Percentiles rank a stretch among this genome's conserved stretches.
These are phyloP conservation scores for Trematomus bernacchii DNA, from an alignment of 2,797 vertebrate species.

Conservation along the genomic window DNA sequence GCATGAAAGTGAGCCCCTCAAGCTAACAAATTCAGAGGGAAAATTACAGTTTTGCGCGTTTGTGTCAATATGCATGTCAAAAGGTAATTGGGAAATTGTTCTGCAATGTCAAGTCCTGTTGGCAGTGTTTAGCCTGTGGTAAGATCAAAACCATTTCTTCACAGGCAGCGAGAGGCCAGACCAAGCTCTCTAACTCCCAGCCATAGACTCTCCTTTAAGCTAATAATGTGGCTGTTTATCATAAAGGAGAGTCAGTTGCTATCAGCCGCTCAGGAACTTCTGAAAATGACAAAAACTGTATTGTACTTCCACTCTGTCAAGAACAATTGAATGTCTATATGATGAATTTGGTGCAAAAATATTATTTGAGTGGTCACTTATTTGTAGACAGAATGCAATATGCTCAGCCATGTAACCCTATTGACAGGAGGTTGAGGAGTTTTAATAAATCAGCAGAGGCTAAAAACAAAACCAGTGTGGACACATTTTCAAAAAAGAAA, in stretches of 20 bases:
- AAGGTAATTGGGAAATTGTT: slow-evolving; percentile 88
- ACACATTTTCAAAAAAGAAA: not conserved
- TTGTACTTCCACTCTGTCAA: slow-evolving; percentile 35
- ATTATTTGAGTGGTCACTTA: not conserved
- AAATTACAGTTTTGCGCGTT: slow-evolving; percentile 86
- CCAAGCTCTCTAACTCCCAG: slow-evolving; percentile 69
- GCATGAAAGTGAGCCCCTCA: slow-evolving; percentile 84
- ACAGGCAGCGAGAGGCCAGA: slow-evolving; percentile 77
- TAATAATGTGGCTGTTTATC: slow-evolving; percentile 75
- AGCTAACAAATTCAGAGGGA: slow-evolving; percentile 86
- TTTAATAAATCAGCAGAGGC: not conserved
- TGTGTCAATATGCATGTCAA: slow-evolving; percentile 88
- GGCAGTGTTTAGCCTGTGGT: slow-evolving; percentile 85
- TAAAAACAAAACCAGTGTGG: not conserved
- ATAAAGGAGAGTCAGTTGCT: slow-evolving; percentile 62
- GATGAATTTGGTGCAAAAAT: slow-evolving; percentile 13
- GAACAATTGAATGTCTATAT: slow-evolving; percentile 30
- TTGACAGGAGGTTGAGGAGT: not conserved
- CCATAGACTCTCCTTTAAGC: slow-evolving; percentile 69
- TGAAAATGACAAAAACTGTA: slow-evolving; percentile 35
- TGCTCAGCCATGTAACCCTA: not conserved
- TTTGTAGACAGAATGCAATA: not conserved
- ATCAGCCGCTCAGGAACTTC: slow-evolving; percentile 54
- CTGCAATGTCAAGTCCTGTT: slow-evolving; percentile 85
- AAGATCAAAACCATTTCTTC: slow-evolving; percentile 83